Conservation (phyloP, 2,113 vertebrate species). For the Grallaria varia region DNA sequence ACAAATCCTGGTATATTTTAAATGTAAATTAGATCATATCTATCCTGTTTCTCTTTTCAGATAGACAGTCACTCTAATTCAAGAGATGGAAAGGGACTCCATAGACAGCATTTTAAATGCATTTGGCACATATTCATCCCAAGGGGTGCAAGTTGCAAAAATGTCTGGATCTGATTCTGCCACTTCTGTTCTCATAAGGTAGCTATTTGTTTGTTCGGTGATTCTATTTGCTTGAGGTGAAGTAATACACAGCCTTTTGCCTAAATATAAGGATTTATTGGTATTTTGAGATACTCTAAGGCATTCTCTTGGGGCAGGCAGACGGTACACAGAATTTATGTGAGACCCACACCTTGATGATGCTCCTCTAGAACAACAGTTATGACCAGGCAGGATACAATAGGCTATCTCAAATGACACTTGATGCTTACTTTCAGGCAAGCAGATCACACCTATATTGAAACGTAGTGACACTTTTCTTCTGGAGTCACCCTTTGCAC, state of each 20-base stretch:
- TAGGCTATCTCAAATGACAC: background rate
- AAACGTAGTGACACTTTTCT: background rate
- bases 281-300: background rate
- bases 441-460: background rate
- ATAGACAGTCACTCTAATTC: constrained; percentile 15
- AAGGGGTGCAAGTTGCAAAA: background rate
- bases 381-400: background rate
- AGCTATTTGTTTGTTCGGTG: background rate
- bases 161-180: background rate
- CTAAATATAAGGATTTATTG: background rate
- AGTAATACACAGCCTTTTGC: background rate
- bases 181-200: background rate
- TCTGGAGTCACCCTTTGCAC: background rate
- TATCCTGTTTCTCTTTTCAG: constrained; percentile 5
- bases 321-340: background rate
- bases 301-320: background rate
- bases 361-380: background rate
- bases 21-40: constrained; percentile 38
- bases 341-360: background rate
- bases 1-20: constrained; percentile 47
- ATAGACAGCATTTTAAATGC: background rate
- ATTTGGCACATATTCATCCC: background rate
- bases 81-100: background rate
- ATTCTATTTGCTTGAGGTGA: background rate
- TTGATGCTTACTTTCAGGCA: background rate